A percentile compares a stretch with the other conserved stretches of the same genome.
phyloP scores from a whole-genome alignment of 1,140 invertebrate genomes.

The Bombus terrestris region DNA sequence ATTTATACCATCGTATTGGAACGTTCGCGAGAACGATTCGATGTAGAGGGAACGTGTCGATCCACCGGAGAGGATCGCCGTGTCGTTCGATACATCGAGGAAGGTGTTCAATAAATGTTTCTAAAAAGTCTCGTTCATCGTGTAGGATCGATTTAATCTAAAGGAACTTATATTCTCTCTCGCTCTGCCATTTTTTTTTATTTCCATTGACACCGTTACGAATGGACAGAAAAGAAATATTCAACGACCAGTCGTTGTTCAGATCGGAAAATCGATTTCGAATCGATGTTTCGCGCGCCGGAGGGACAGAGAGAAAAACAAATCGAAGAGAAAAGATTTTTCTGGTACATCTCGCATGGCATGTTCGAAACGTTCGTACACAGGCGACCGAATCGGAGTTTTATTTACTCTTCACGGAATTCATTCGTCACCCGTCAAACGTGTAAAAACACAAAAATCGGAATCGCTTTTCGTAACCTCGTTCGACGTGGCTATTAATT shows the following conservation, averaged over 20 bases:
- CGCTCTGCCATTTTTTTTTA: background rate
- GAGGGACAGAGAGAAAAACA: background rate
- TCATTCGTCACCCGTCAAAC: constrained; percentile 26
- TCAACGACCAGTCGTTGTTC: background rate
- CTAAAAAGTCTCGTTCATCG: background rate
- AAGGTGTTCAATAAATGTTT: constrained; percentile 14
- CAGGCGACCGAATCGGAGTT: constrained; percentile 15
- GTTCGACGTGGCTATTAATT: constrained; percentile 23
- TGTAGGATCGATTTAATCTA: background rate
- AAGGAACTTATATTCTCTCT: background rate
- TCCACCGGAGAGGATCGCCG: background rate
- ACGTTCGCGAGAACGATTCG: background rate
- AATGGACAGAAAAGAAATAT: background rate
- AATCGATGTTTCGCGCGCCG: background rate
- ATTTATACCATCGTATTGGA: constrained; percentile 46
- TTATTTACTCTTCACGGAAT: constrained; percentile 24
- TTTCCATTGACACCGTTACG: background rate
- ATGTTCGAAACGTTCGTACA: constrained; percentile 3
- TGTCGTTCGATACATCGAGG: background rate
- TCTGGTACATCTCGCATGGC: background rate
- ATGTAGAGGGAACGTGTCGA: background rate
- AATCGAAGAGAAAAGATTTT: constrained; percentile 9
- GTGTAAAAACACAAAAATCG: constrained; percentile 27
- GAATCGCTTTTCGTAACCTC: constrained; percentile 25
- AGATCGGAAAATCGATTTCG: constrained; percentile 9